Base-by-base conservation (phyloP, 1,140 invertebrate species). In the Lasaia peninsularis region DNA sequence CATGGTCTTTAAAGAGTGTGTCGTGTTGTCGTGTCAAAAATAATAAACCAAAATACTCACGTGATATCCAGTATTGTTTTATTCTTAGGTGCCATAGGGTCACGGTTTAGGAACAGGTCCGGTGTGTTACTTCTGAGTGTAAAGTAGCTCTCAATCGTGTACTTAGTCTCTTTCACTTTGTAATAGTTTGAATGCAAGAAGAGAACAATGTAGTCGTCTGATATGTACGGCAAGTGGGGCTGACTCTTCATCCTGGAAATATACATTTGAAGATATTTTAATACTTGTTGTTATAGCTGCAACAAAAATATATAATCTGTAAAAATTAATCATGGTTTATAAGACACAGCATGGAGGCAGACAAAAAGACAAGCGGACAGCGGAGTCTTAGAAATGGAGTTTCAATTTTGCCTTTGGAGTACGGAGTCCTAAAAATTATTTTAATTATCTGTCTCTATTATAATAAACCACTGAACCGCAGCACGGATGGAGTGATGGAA, bases 131-230 rank as follows among this genome's bases (percentile, higher is more conserved):
- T 85, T 35, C 90, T 80, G 10, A 92, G 69, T 0, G 91, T 91
- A 73, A 92, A 93, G 74, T 92, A 93, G 24, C 77, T 80, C 58
- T 92, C 92, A 10, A 92, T 91, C 4, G 91, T 91, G 18, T 86
- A 88, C 69, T 92, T 92, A 7, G 91, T 90, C 58, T 90, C 90
- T 50, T 92, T 91, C 12, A 90, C 73, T 32, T 90, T 89, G 73
- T 89, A 92, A 68, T 91, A 91, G 69, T 91, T 91, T 34, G 91
- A 91, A 72, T 92, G 91, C 1, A 92, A 80, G 69, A 93, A 92
- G 28, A 93, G 78, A 40, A 86, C 81, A 31, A 93, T 69, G 67
- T 90, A 92, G 59, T 91, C 90, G 52, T 93, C 91, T 0, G 88
- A 90, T 37, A 92, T 90, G 60, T 90, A 76, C 1, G 91, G 91